Evolutionary conservation across 2,797 vertebrate species (phyloP).

Genomic region (Poeciliopsis infans): DNA sequence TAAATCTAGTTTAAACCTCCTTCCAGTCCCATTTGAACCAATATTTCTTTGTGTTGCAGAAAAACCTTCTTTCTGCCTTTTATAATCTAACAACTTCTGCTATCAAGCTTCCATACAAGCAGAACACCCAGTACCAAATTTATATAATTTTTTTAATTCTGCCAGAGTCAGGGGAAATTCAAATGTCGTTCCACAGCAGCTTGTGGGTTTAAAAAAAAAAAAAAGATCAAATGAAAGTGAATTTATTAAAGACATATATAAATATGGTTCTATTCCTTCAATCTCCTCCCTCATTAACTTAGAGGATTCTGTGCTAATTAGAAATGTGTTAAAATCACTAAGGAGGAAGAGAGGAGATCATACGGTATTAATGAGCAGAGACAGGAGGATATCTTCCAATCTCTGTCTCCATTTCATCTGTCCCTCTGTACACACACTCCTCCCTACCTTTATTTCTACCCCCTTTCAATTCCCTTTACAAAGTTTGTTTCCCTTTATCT

Average conservation of each 20-base stretch:
- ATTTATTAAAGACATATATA: slow-evolving; percentile 80
- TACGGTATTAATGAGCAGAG: slow-evolving; percentile 83
- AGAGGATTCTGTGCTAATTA: slow-evolving; percentile 79
- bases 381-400: slow-evolving; percentile 78
- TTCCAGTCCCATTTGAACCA: neutral
- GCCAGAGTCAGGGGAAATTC: slow-evolving; percentile 49
- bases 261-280: slow-evolving; percentile 64
- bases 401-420: slow-evolving; percentile 68
- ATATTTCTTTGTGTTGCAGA: neutral
- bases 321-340: slow-evolving; percentile 82
- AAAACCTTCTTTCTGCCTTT: slow-evolving; percentile 41
- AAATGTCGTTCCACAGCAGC: slow-evolving; percentile 37
- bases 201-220: slow-evolving; percentile 61
- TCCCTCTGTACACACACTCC: slow-evolving; percentile 48
- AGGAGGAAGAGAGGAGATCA: slow-evolving; percentile 75
- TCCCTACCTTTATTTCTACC: slow-evolving; percentile 57
- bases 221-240: slow-evolving; percentile 80
- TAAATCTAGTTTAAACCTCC: neutral
- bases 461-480: slow-evolving; percentile 41
- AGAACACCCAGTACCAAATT: slow-evolving; percentile 69
- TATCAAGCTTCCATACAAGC: slow-evolving; percentile 51
- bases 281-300: slow-evolving; percentile 51
- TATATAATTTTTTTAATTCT: slow-evolving; percentile 53
- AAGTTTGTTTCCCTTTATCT: slow-evolving; percentile 63
- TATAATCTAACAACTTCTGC: slow-evolving; percentile 60